These are phyloP conservation scores for Myotis yumanensis DNA, from an alignment of 2,113 vertebrate genomes.

Conservation along the genomic window DNA sequence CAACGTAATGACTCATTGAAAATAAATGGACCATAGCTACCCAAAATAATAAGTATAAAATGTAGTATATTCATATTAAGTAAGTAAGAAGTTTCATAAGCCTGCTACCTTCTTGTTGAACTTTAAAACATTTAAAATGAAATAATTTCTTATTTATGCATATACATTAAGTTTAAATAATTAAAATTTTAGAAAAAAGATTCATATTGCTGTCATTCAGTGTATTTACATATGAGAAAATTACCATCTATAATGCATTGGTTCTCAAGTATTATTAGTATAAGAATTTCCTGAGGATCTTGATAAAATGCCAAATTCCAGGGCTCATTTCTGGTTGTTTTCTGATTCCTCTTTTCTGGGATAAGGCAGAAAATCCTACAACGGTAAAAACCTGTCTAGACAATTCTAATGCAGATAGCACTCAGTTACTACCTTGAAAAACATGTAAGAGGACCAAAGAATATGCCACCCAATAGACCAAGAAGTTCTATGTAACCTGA, in stretches of 20 bases:
- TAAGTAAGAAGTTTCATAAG: background rate
- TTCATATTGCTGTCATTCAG: background rate
- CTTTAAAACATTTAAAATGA: background rate
- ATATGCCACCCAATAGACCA: background rate
- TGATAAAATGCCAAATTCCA: conserved; percentile 4
- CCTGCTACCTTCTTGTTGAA: background rate
- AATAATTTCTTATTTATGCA: background rate
- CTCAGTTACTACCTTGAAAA: background rate
- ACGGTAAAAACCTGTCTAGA: background rate
- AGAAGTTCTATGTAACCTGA: background rate
- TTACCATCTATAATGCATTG: background rate
- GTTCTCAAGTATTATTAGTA: background rate
- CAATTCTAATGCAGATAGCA: background rate
- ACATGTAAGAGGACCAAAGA: background rate
- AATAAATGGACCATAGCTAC: background rate
- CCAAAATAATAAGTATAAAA: background rate
- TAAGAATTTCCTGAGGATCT: background rate
- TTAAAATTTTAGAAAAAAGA: background rate
- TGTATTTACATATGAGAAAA: background rate
- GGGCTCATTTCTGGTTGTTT: background rate
- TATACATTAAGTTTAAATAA: background rate
- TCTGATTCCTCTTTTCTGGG: background rate
- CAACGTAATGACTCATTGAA: background rate
- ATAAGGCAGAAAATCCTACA: background rate
- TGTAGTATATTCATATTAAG: background rate